phyloP scores from a whole-genome alignment of 2,888 invertebrate genomes.

The Eristalinus aeneus region DNA sequence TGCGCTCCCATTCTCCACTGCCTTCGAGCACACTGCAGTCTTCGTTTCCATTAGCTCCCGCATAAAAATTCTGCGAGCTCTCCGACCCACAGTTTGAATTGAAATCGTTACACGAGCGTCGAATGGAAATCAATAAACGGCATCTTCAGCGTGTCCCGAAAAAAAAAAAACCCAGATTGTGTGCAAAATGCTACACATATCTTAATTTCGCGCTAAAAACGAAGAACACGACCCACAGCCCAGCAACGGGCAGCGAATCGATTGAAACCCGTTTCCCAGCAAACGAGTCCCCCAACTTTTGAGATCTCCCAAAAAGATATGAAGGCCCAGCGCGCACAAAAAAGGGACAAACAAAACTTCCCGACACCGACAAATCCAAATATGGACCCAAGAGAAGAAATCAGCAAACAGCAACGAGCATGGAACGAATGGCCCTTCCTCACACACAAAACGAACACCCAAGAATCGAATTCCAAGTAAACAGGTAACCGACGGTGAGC shows the following conservation, averaged over 20 bases:
- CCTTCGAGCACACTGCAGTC: background rate
- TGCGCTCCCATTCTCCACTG: background rate
- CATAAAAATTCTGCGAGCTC: background rate
- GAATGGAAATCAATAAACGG: background rate
- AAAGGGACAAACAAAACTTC: constrained; percentile 1
- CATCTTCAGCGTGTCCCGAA: background rate
- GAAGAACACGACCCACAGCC: background rate
- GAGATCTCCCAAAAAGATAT: constrained; percentile 40
- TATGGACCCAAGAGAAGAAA: background rate
- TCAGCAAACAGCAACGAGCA: background rate
- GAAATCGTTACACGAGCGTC: background rate
- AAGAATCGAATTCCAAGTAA: constrained; percentile 14
- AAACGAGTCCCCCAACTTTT: constrained; percentile 12
- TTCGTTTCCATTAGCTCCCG: background rate
- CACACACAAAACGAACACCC: constrained; percentile 5
- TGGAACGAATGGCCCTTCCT: background rate
- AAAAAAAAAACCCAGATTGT: background rate
- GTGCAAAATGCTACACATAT: constrained; percentile 15
- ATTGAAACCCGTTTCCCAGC: background rate
- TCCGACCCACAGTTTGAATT: background rate
- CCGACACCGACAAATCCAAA: background rate
- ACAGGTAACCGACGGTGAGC: background rate
- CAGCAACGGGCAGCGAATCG: background rate
- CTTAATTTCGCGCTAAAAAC: constrained; percentile 20
- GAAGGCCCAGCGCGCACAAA: constrained; percentile 3